Evolutionary conservation across 1,140 invertebrate species (phyloP).

Genomic region (Maniola jurtina): DNA sequence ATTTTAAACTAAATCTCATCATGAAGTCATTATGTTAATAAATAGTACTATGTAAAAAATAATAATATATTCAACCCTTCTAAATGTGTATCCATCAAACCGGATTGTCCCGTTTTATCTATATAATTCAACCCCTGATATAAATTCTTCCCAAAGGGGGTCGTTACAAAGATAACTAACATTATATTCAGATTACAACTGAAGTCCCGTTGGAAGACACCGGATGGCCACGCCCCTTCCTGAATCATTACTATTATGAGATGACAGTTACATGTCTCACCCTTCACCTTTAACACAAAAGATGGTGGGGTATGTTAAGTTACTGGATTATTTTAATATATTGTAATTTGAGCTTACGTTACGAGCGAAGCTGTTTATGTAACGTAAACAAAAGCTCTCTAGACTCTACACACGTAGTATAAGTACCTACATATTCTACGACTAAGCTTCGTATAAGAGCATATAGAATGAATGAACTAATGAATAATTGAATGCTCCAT

Average conservation of each 20-base stretch:
- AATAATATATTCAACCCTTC: conserved; percentile 21
- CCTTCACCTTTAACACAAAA: conserved; percentile 24
- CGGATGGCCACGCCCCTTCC: conserved; percentile 70
- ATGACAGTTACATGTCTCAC: conserved; percentile 56
- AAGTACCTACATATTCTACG: too few species aligned
- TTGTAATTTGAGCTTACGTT: conserved; percentile 9
- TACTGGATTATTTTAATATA: conserved; percentile 24
- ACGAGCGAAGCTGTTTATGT: neutral
- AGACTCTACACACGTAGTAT: too few species aligned
- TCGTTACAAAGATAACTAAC: conserved; percentile 36
- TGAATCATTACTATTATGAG: conserved; percentile 37
- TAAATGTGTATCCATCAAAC: conserved; percentile 8
- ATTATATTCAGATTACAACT: conserved; percentile 46
- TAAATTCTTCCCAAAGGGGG: conserved; percentile 22
- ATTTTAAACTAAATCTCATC: too few species aligned
- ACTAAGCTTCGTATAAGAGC: too few species aligned
- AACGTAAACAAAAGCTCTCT: neutral
- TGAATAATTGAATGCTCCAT: too few species aligned
- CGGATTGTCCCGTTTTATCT: conserved; percentile 22
- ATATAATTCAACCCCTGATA: conserved; percentile 5
- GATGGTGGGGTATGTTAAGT: conserved; percentile 12
- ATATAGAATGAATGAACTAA: too few species aligned
- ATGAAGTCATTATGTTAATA: neutral
- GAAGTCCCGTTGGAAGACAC: conserved; percentile 57
- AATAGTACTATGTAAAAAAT: conserved; percentile 6